These are phyloP conservation scores for Muscicapa adusta DNA, from an alignment of 2,113 vertebrate genomes.

Conservation along the genomic window DNA sequence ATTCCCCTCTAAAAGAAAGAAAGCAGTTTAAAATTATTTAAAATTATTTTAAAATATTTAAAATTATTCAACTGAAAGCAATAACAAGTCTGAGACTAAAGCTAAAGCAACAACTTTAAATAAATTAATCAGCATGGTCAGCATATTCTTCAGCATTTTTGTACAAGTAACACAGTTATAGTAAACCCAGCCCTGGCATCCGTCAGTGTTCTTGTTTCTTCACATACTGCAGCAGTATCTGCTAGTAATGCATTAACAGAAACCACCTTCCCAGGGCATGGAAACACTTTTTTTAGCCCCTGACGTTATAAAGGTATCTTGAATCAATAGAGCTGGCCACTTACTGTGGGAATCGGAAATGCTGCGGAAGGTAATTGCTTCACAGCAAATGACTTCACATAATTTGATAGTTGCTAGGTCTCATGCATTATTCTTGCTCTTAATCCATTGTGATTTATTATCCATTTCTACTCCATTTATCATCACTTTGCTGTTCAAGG, in stretches of 20 bases:
- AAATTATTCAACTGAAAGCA: not conserved
- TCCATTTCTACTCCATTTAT: not conserved
- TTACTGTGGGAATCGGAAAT: not conserved
- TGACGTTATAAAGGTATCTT: not conserved
- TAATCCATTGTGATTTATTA: constrained; percentile 5
- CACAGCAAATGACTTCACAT: not conserved
- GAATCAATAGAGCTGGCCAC: not conserved
- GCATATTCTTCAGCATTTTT: not conserved
- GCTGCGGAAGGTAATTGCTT: not conserved
- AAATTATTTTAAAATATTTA: not conserved
- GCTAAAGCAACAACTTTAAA: not conserved
- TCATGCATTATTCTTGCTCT: not conserved
- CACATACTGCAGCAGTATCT: not conserved
- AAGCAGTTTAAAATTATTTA: not conserved
- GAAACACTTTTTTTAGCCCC: not conserved
- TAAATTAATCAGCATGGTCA: not conserved
- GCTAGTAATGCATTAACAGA: constrained; percentile 38
- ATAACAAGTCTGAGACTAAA: not conserved
- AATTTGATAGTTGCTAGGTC: not conserved
- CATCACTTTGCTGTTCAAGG: not conserved
- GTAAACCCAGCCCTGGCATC: not conserved
- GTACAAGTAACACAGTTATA: not conserved
- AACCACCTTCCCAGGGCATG: not conserved
- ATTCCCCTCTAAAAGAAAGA: not conserved
- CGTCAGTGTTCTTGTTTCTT: not conserved